These are phyloP conservation scores for Rhea pennata DNA, from an alignment of 2,113 vertebrate genomes.

Conservation along the genomic window DNA sequence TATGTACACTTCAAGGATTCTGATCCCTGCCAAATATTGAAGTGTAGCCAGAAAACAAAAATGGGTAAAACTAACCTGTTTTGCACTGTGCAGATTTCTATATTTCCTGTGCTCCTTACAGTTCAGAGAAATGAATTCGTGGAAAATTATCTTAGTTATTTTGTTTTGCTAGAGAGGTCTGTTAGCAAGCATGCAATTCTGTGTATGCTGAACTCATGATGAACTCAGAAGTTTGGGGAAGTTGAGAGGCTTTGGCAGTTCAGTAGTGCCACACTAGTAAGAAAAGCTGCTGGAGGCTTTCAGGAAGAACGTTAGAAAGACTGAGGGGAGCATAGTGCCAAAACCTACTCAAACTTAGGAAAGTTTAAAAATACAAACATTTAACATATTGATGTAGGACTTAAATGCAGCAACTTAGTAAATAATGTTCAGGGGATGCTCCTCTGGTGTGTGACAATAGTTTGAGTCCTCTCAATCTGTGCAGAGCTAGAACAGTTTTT, in stretches of 20 bases:
- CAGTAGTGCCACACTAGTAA: not conserved
- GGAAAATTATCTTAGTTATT: not conserved
- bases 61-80: not conserved
- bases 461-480: not conserved
- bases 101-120: not conserved
- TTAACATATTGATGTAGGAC: not conserved
- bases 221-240: not conserved
- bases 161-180: not conserved
- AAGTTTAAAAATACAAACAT: not conserved
- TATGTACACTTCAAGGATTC: no score
- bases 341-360: not conserved
- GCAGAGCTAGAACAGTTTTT: not conserved
- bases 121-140: not conserved
- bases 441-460: not conserved
- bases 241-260: not conserved
- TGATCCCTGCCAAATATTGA: not conserved
- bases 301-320: not conserved
- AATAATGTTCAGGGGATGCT: not conserved
- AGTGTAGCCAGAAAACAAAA: not conserved
- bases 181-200: not conserved
- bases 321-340: not conserved
- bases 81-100: not conserved
- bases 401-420: not conserved
- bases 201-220: not conserved
- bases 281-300: not conserved